Evolutionary conservation across 2,888 invertebrate genomes (phyloP), one percentile per base, ranked within the genome.

Genomic region (Fragum whitleyi): DNA sequence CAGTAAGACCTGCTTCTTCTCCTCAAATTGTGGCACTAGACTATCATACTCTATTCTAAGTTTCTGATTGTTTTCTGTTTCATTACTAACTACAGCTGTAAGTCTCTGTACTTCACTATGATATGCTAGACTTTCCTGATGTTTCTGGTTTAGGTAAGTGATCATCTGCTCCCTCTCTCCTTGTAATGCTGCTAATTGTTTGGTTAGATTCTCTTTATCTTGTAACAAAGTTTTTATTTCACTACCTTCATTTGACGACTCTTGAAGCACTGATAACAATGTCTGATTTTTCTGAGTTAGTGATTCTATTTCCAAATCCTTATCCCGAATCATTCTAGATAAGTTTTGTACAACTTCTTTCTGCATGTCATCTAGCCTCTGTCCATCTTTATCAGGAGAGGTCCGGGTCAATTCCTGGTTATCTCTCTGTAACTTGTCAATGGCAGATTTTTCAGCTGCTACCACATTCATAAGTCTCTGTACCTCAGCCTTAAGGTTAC

Each of bases 21-120:
- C 94, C 79, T 94, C 94, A 87, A 92, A 93, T 79, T 93, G 91
- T 69, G 92, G 90, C 9, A 89, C 86, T n/a, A 94, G 87, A n/a
- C 87, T 87, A 36, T 85, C 85, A 84, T 93, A 93, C 42, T 94
- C 91, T 26, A 87, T 79, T 73, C 91, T 86, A 28, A 94, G 81
- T 36, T 86, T 81, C 65, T 92, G 91, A 74, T 86, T 86, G 72
- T 90, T 90, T 55, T 91, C 89, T 9, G 79, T 87, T 70, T 92
- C 89, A 19, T 85, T 72, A 19, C 79, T 81, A 11, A 93, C 77
- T 16, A 90, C 80, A 3, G 85, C 89, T 19, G 90, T 89, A 59
- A 98, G 93, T 36, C 97, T 95, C 92, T 97, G 97, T 78, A 98
- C 96, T 95, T 98, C 98, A 39, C 95, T 95, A 90, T 98, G 97